These are phyloP conservation scores for Agelas oroides DNA, from an alignment of 37 sponge, comb jelly and placozoan genomes.

Conservation along the genomic window DNA sequence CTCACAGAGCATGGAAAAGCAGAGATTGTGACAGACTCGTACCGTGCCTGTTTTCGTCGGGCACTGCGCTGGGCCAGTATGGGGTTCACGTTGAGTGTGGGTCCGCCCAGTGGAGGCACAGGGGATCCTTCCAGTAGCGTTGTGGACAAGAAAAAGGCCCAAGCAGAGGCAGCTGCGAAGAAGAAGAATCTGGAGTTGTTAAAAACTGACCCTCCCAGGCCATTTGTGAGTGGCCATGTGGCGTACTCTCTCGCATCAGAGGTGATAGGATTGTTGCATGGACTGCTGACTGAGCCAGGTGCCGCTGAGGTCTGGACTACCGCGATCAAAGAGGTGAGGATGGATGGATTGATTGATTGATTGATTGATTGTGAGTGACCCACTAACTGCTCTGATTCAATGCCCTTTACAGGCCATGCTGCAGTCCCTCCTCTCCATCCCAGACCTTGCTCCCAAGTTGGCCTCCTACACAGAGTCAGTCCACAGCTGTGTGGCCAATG, in stretches of 20 bases:
- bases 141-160: conserved; percentile 78
- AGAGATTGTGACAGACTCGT: conserved; percentile 81
- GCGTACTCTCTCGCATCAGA: conserved; percentile 93
- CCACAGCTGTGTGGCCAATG: conserved; percentile 45
- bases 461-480: conserved; percentile 37
- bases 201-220: conserved; percentile 87
- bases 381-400: too few species aligned
- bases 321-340: conserved; percentile 84
- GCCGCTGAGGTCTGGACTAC: conserved; percentile 86
- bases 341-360: neutral
- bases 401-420: conserved; percentile 46
- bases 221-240: conserved; percentile 96
- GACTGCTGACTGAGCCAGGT: conserved; percentile 72
- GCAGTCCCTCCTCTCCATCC: conserved; percentile 51
- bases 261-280: conserved; percentile 87
- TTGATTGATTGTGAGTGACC: too few species aligned
- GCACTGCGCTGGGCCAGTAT: conserved; percentile 89
- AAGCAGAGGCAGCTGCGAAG: conserved; percentile 84
- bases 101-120: conserved; percentile 67
- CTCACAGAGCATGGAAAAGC: conserved; percentile 76
- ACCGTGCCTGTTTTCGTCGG: conserved; percentile 72
- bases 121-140: conserved; percentile 23
- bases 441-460: conserved; percentile 50
- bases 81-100: conserved; percentile 91
- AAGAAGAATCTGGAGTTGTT: conserved; percentile 89